Base-by-base conservation (phyloP, 1,140 invertebrate genomes). In the Harpegnathos saltator region DNA sequence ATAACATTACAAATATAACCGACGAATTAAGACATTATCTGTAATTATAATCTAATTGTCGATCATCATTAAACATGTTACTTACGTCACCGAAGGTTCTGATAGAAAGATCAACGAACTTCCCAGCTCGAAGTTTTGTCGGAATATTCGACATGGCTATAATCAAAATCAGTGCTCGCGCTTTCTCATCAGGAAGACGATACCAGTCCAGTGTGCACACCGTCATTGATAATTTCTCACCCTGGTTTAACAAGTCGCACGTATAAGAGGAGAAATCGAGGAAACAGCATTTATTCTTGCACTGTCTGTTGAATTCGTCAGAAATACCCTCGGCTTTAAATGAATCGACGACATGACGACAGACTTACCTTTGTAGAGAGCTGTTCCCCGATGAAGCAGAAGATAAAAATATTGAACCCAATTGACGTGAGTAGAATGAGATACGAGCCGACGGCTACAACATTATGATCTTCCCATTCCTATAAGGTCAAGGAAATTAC, bases 391-490 rank as follows among this genome's bases (percentile, higher is more conserved):
- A 89, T 87, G 26, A 74, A 87, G 61, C 87, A 89, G 74, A 87
- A 85, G n/a, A 90, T 82, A 59, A 89, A 90, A 68, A 89, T 87
- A 54, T 87, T 90, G 17, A 87, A 87, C 0, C 29, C 56, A n/a
- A 89, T 69, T 29, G 89, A 89, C 11, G 82, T 38, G 5, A 89
- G 52, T 62, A 87, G 5, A 54, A 85, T 26, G 1, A 82, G 14
- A 26, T 68, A 88, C 11, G 85, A 83, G 0, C 80, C 14, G 50
- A 86, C 44, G 9, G 15, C 54, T 54, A 85, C 33, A 12, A 84
- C 33, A 50, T 86, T 61, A 61, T 69, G 59, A 58, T 83, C 26
- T 48, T 84, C 65, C 81, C 81, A 85, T 1, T 77, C 84, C 84
- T 85, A 17, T 3, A 84, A 71, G 11, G 29, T 68, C 5, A 44